Evolutionary conservation across 2,113 vertebrate species (phyloP).

Genomic region (Pristiophorus japonicus): DNA sequence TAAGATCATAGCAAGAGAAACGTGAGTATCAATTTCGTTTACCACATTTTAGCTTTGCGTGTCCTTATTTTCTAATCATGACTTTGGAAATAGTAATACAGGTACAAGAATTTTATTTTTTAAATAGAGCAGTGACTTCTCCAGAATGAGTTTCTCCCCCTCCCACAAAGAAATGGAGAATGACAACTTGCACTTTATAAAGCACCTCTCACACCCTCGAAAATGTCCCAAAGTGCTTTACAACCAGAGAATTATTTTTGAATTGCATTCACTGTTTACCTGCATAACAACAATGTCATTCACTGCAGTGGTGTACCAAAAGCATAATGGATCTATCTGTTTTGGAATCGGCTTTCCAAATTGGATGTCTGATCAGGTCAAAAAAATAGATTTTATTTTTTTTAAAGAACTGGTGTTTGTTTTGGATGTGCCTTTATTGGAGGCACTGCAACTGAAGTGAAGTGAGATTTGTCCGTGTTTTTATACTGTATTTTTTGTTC

Average conservation of each 20-base stretch:
- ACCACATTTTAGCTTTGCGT: neutral
- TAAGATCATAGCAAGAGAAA: constrained; percentile 88
- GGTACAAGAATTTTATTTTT: too few relatives aligned
- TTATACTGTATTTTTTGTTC: neutral
- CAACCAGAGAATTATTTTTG: neutral
- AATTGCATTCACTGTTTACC: neutral
- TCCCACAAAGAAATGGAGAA: neutral
- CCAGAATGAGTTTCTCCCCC: neutral
- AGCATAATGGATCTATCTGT: neutral
- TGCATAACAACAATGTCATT: neutral
- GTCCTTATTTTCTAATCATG: neutral
- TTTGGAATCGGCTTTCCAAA: neutral
- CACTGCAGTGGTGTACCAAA: neutral
- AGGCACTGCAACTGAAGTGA: neutral
- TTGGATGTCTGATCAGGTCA: neutral
- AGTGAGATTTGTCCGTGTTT: neutral
- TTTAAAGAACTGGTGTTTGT: neutral
- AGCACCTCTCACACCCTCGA: neutral
- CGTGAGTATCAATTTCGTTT: constrained; percentile 62
- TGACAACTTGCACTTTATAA: neutral
- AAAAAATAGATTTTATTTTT: neutral
- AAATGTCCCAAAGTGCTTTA: neutral
- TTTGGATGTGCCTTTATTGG: neutral
- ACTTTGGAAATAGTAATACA: neutral
- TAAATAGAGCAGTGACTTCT: neutral